Percentiles rank a stretch among this genome's conserved stretches.
phyloP scores from a whole-genome alignment of 2,113 vertebrate species.

The Burhinus oedicnemus region DNA sequence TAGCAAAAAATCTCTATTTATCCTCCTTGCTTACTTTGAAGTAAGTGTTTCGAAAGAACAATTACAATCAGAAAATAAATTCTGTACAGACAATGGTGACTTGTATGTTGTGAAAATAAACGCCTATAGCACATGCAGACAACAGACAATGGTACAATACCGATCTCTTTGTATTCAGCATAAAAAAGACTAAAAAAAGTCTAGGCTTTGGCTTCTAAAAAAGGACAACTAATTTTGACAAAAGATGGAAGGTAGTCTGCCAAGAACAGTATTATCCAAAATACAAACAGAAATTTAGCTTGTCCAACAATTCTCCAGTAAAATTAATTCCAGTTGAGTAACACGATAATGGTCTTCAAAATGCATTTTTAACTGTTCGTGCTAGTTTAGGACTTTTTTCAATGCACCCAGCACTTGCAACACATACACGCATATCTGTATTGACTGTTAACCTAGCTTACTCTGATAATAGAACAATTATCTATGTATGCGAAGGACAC shows the following conservation, averaged over 20 bases:
- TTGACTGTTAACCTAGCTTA: neutral
- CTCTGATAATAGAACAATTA: rapidly evolving
- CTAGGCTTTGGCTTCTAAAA: neutral
- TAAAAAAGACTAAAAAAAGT: neutral
- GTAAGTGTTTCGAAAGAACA: neutral
- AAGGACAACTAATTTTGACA: neutral
- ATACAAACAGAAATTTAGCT: neutral
- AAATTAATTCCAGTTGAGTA: neutral
- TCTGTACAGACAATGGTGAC: neutral
- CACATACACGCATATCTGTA: neutral
- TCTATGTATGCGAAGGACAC: rapidly evolving
- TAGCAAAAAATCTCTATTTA: neutral
- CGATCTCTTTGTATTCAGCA: neutral
- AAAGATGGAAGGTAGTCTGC: neutral
- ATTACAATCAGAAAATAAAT: neutral
- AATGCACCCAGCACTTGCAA: neutral
- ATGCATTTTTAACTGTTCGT: neutral
- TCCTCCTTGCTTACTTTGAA: neutral
- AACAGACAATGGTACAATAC: neutral
- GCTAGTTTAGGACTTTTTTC: neutral
- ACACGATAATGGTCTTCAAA: neutral
- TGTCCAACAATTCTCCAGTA: neutral
- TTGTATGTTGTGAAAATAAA: neutral
- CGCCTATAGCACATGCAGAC: neutral
- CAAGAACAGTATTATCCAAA: neutral